phyloP scores from a whole-genome alignment of 2,888 invertebrate genomes.

The Macrosoma leucophasiata region DNA sequence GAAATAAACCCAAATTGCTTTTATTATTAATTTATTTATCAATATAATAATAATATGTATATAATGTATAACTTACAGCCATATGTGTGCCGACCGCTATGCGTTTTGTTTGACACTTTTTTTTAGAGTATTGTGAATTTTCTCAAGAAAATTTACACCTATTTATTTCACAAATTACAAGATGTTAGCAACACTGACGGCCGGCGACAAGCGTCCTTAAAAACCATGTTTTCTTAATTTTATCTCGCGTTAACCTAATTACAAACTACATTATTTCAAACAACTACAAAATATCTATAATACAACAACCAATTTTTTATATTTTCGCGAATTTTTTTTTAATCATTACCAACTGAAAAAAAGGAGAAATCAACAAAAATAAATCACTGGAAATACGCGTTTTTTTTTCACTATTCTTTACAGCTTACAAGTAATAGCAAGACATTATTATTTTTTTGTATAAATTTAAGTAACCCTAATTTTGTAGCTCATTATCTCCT shows the following conservation, averaged over 20 bases:
- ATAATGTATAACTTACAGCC: conserved; percentile 74
- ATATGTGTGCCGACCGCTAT: conserved; percentile 39
- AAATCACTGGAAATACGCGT: conserved; percentile 24
- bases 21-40: conserved; percentile 75
- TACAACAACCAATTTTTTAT: conserved; percentile 59
- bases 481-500: conserved; percentile 54
- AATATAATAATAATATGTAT: conserved; percentile 75
- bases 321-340: conserved; percentile 18
- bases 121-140: conserved; percentile 32
- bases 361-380: conserved; percentile 7
- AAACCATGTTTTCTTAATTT: conserved; percentile 48
- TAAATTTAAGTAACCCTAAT: conserved; percentile 35
- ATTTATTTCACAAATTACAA: conserved; percentile 22
- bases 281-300: conserved; percentile 43
- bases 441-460: conserved; percentile 53
- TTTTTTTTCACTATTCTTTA: conserved; percentile 23
- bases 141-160: conserved; percentile 39
- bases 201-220: conserved; percentile 47
- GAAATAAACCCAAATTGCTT: conserved; percentile 29
- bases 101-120: conserved; percentile 16
- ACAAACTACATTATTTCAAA: conserved; percentile 31
- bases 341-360: conserved; percentile 20
- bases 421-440: conserved; percentile 43
- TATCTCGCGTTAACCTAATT: conserved; percentile 34
- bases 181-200: conserved; percentile 25